These are phyloP conservation scores for Meganola albula DNA, from an alignment of 2,888 invertebrate species.

Conservation along the genomic window DNA sequence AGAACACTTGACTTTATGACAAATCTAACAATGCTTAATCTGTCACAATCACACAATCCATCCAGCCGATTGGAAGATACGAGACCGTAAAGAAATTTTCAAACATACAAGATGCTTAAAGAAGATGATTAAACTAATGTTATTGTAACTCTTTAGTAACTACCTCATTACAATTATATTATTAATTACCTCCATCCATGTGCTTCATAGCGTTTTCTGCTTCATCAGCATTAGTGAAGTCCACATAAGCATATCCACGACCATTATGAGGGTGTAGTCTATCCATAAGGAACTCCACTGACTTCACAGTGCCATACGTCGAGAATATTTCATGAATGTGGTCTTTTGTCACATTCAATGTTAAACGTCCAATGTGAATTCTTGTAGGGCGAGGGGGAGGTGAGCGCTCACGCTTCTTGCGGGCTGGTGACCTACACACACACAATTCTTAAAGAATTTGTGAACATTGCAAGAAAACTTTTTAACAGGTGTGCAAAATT, in stretches of 20 bases:
- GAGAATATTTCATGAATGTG: conserved; percentile 95
- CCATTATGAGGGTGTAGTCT: conserved; percentile 91
- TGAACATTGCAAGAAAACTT: too few species aligned
- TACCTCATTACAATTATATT: background rate
- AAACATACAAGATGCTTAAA: too few species aligned
- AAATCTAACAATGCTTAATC: too few species aligned
- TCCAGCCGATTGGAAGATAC: too few species aligned
- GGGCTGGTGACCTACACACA: conserved; percentile 72
- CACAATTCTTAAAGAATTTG: background rate
- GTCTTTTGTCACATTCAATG: conserved; percentile 94
- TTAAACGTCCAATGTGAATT: conserved; percentile 95
- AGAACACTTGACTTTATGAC: too few species aligned
- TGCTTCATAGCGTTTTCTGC: conserved; percentile 99
- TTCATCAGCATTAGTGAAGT: conserved; percentile 94
- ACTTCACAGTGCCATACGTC: conserved; percentile 90
- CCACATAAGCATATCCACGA: conserved; percentile 97
- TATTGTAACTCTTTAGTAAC: too few species aligned
- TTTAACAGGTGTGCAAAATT: too few species aligned
- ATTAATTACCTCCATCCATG: conserved; percentile 94
- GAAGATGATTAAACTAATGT: too few species aligned
- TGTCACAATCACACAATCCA: too few species aligned
- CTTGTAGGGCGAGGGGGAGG: conserved; percentile 94
- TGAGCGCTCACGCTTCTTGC: conserved; percentile 88
- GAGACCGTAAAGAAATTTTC: too few species aligned
- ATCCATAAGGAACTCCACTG: conserved; percentile 93